Evolutionary conservation across 2,113 vertebrate genomes (phyloP).

Genomic region (Ctenodactylus gundi): DNA sequence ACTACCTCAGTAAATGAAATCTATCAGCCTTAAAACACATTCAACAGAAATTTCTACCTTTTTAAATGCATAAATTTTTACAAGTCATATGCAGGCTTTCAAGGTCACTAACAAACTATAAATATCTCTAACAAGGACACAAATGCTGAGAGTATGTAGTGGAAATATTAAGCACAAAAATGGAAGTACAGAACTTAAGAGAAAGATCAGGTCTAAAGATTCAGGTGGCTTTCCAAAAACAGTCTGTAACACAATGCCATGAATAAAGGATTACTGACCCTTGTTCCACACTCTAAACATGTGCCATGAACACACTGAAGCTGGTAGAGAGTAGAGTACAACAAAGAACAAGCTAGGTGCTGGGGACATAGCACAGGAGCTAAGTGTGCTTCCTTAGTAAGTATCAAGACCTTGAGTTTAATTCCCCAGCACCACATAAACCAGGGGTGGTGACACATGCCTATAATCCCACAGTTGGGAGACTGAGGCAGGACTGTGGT

Average conservation of each 20-base stretch:
- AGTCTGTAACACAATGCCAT: slow-evolving; percentile 20
- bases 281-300: slow-evolving; percentile 1
- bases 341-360: slow-evolving; percentile 21
- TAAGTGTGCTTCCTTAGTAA: too few species aligned
- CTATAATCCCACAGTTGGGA: too few species aligned
- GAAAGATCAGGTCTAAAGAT: not conserved
- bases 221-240: slow-evolving; percentile 6
- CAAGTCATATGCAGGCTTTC: not conserved
- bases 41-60: not conserved
- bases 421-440: too few species aligned
- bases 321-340: not conserved
- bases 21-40: not conserved
- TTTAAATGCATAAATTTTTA: slow-evolving; percentile 39
- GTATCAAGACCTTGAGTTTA: too few species aligned
- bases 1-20: slow-evolving; percentile 22
- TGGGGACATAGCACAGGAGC: too few species aligned
- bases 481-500: too few species aligned
- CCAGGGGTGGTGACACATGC: too few species aligned
- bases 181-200: not conserved
- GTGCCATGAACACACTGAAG: not conserved
- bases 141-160: not conserved
- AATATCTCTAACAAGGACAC: slow-evolving; percentile 13
- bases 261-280: not conserved
- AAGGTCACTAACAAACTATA: slow-evolving; percentile 38
- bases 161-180: slow-evolving; percentile 36